phyloP scores from a whole-genome alignment of 2,888 invertebrate species.

The Lymantria dispar region DNA sequence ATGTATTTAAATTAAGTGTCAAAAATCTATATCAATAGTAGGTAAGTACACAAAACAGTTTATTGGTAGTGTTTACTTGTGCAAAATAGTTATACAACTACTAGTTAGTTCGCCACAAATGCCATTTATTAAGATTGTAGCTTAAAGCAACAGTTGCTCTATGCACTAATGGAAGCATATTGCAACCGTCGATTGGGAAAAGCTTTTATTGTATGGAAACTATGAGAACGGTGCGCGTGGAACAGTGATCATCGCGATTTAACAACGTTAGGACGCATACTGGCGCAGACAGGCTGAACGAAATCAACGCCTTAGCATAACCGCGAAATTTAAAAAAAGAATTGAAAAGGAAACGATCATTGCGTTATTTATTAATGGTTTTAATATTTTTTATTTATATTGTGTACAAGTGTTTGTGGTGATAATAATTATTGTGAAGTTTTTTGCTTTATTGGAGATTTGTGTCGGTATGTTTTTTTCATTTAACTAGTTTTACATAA shows the following conservation, averaged over 20 bases:
- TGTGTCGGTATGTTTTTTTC: background rate
- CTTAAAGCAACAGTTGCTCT: conserved; percentile 48
- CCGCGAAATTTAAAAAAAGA: conserved; percentile 44
- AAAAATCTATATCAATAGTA: too few relatives aligned
- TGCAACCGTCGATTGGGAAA: conserved; percentile 33
- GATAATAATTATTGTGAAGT: background rate
- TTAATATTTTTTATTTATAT: background rate
- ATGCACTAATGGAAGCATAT: conserved; percentile 19
- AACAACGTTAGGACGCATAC: conserved; percentile 53
- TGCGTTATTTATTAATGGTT: background rate
- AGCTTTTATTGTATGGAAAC: conserved; percentile 34
- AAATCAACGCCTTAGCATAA: conserved; percentile 25
- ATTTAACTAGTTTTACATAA: too few relatives aligned
- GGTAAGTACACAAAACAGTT: too few relatives aligned
- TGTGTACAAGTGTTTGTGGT: background rate
- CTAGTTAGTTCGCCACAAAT: too few relatives aligned
- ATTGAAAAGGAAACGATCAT: background rate
- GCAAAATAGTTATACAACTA: too few relatives aligned
- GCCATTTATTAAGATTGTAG: conserved; percentile 10
- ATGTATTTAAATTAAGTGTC: too few relatives aligned
- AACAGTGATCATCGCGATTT: conserved; percentile 58
- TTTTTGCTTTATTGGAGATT: background rate
- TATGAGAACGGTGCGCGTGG: conserved; percentile 40
- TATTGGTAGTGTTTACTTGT: too few relatives aligned
- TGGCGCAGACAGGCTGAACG: conserved; percentile 16